phyloP scores from a whole-genome alignment of 92 coral and sea anemone species.

The Porites cylindrica region DNA sequence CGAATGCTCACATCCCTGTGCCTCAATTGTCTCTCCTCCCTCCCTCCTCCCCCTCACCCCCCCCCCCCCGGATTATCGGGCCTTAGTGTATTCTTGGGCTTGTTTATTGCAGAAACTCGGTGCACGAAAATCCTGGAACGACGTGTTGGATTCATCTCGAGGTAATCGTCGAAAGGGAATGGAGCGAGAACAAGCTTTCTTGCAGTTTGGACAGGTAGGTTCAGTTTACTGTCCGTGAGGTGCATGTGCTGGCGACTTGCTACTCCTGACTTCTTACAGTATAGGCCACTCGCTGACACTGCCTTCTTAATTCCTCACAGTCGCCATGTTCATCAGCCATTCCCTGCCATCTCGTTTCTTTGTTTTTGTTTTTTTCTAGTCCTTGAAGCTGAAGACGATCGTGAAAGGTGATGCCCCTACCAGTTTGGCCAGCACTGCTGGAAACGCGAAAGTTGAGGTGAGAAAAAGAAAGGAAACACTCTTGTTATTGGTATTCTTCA shows the following conservation, averaged over 20 bases:
- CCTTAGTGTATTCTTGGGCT: neutral
- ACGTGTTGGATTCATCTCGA: conserved; percentile 83
- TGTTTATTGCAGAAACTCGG: conserved; percentile 77
- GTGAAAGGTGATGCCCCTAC: conserved; percentile 94
- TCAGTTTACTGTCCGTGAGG: too few species aligned
- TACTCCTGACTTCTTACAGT: too few species aligned
- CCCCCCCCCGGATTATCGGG: too few species aligned
- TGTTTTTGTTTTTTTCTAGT: conserved; percentile 30
- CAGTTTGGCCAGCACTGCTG: conserved; percentile 81
- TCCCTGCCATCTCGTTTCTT: neutral
- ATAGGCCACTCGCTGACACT: too few species aligned
- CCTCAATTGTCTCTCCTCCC: too few species aligned
- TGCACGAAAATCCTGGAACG: conserved; percentile 92
- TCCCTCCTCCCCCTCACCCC: too few species aligned
- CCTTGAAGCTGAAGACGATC: conserved; percentile 83
- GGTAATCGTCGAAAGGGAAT: conserved; percentile 84
- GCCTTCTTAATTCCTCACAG: too few species aligned
- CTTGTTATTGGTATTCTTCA: too few species aligned
- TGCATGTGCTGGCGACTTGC: too few species aligned
- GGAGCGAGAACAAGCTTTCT: conserved; percentile 85
- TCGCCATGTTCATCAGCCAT: too few species aligned
- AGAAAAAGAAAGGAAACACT: neutral
- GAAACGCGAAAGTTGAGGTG: conserved; percentile 81
- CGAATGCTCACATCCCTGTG: too few species aligned
- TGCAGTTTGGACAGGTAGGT: conserved; percentile 89